Evolutionary conservation across 2,888 invertebrate species (phyloP).

Genomic region (Acrocyrtus sp.): DNA sequence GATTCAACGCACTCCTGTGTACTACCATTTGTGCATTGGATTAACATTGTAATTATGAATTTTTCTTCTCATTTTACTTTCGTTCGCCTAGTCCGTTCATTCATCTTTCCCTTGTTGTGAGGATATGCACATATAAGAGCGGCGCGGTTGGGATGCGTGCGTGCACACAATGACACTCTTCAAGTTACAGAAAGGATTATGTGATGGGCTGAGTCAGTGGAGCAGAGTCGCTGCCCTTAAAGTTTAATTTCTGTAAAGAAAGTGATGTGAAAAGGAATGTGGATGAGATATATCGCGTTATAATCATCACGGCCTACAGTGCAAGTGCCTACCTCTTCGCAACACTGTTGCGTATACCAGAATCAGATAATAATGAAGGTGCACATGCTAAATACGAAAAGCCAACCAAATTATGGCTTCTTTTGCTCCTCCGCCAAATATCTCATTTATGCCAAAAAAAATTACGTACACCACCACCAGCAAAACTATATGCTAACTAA

Average conservation of each 20-base stretch:
- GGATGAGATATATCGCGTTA: no score
- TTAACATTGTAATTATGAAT: conserved; percentile 16
- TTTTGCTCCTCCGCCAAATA: neutral
- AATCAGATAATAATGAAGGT: neutral
- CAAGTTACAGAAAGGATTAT: conserved; percentile 21
- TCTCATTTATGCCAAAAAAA: no score
- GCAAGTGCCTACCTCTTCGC: no score
- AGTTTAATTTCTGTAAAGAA: conserved; percentile 13
- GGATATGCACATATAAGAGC: neutral
- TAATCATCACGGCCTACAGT: no score
- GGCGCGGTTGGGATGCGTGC: neutral
- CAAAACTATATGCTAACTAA: no score
- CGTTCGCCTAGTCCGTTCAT: no score
- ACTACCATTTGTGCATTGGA: neutral
- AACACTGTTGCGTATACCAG: neutral
- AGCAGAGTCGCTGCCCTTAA: conserved; percentile 50
- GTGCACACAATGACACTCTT: conserved; percentile 12
- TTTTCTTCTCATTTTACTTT: no score
- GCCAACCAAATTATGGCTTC: neutral
- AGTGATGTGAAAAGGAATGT: conserved; percentile 11
- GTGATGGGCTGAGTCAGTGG: conserved; percentile 42
- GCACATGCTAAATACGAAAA: neutral
- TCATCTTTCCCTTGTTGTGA: conserved; percentile 25
- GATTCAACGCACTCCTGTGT: neutral
- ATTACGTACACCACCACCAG: no score